Evolutionary conservation across 2,113 vertebrate species (phyloP).

Genomic region (Cyanoramphus novaezelandiae): DNA sequence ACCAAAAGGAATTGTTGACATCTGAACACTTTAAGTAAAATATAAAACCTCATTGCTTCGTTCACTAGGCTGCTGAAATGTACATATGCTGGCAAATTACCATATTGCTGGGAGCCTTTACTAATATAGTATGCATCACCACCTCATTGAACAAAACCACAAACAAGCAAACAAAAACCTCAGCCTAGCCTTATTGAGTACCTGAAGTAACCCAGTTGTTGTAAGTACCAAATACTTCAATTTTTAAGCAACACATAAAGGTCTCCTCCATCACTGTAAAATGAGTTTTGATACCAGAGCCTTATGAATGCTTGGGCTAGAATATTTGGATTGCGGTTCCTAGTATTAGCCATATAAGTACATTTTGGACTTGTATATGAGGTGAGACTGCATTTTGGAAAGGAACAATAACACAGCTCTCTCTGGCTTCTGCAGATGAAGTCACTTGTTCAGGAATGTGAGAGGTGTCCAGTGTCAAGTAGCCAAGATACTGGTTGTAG

Average conservation of each 20-base stretch:
- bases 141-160: background rate
- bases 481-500: background rate
- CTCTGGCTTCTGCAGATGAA: background rate
- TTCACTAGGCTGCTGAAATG: background rate
- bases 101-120: background rate
- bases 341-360: background rate
- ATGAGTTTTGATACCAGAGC: background rate
- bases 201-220: background rate
- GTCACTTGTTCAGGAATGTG: background rate
- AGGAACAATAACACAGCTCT: background rate
- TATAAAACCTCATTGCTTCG: background rate
- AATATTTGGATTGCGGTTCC: background rate
- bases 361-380: background rate
- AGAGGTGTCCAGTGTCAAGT: background rate
- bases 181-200: background rate
- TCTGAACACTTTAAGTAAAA: background rate
- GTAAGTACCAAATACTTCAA: background rate
- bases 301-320: background rate
- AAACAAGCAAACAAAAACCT: background rate
- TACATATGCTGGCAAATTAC: background rate
- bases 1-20: background rate
- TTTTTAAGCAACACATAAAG: background rate
- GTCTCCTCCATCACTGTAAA: background rate
- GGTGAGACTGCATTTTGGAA: background rate
- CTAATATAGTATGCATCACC: background rate